phyloP scores from a whole-genome alignment of 2,797 vertebrate species.

The Poeciliopsis turneri region DNA sequence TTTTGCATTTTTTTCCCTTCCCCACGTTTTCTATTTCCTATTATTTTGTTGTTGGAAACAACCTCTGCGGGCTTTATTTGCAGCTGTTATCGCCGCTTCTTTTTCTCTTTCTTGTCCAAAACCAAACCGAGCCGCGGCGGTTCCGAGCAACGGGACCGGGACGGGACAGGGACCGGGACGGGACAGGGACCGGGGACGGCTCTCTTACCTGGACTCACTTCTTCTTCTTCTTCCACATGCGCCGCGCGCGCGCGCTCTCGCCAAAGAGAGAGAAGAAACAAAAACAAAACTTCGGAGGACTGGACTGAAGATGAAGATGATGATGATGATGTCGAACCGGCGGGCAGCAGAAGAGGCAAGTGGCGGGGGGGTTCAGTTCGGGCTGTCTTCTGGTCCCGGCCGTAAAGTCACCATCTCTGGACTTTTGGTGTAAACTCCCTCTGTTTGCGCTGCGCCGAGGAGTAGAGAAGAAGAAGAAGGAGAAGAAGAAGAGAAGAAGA shows the following conservation, averaged over 20 bases:
- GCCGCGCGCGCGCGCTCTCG: constrained; percentile 13
- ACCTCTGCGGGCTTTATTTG: constrained; percentile 26
- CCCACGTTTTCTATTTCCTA: not conserved
- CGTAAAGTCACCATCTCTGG: constrained; percentile 71
- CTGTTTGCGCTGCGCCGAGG: constrained; percentile 40
- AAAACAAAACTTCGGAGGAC: constrained; percentile 12
- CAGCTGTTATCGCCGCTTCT: constrained; percentile 44
- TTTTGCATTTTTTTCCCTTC: too few species aligned
- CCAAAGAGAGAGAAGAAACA: not conserved
- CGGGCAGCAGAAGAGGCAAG: not conserved
- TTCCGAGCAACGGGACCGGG: not conserved
- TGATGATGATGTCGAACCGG: constrained; percentile 3
- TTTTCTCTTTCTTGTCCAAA: not conserved
- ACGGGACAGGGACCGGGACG: not conserved
- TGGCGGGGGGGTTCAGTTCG: constrained; percentile 35
- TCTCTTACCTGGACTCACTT: constrained; percentile 84
- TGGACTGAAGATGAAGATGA: not conserved
- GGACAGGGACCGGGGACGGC: not conserved
- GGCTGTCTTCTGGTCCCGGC: constrained; percentile 58
- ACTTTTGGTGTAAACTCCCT: constrained; percentile 31
- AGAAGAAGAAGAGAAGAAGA: too few species aligned
- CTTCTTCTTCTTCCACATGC: constrained; percentile 61
- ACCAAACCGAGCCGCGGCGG: not conserved
- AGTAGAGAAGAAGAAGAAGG: not conserved
- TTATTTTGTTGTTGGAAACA: not conserved